Evolutionary conservation across 2,113 vertebrate species (phyloP), one percentile per base, ranked within the genome.

Genomic region (Felis chaus): DNA sequence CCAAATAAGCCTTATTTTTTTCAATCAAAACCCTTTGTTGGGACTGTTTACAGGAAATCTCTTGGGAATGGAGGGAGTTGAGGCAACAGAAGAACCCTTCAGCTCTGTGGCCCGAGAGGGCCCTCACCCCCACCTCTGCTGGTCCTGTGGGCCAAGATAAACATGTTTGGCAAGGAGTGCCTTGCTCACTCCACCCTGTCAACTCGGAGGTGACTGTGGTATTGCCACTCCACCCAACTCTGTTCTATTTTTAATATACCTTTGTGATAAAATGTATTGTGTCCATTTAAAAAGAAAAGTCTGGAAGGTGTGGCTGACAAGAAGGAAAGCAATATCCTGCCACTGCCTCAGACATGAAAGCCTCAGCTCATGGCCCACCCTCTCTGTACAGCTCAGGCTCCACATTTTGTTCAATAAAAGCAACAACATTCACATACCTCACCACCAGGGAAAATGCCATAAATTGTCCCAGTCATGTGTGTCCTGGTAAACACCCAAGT

Each of bases 181-280:
- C 87, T 92, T 65, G 65, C 68, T 83, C 69, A 53, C 93, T 65
- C 97, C 89, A 61, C 94, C 96, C 96, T 57, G 78, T 78, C 94
- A 91, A 80, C 85, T 31, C 16, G 5, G 95, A 95, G 95, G 94
- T 95, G 50, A 80, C 84, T 89, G 68, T 79, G 93, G 76, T 88
- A 84, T 89, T 91, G 73, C 89, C 73, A 92, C 96, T 98, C 97
- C 98, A 97, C 97, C 98, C 97, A 97, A 87, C 33, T 91, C 95
- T 96, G 81, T 96, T 97, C 93, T 97, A 96, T 97, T 97, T 98
- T 98, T 97, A 97, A 97, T 97, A 96, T 87, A 98, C 93, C 82
- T 97, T 97, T 97, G 94, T 95, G 97, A 98, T 98, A 97, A 98
- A 97, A 89, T 83, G 65, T 55, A 97, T 97, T 97, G 91, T 97